Conservation (phyloP, 2,797 vertebrate species). For the Falco novaeseelandiae region DNA sequence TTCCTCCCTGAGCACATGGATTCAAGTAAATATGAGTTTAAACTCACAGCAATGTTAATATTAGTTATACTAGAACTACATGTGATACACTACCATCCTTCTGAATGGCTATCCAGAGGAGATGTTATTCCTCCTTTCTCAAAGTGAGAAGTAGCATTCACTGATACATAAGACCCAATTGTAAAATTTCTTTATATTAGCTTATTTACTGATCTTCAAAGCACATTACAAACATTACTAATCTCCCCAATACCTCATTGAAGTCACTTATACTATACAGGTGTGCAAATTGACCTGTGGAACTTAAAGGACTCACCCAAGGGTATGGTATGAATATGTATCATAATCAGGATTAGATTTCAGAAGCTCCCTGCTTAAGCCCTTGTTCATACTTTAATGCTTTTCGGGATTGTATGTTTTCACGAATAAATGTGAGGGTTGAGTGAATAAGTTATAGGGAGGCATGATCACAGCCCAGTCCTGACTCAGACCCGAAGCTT, state of each 20-base stretch:
- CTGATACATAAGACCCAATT: fast-evolving
- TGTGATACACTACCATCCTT: background rate
- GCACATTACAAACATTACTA: background rate
- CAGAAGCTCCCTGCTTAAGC: background rate
- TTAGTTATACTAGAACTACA: background rate
- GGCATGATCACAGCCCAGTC: background rate
- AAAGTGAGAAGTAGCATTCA: background rate
- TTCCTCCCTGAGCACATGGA: background rate
- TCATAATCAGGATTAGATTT: background rate
- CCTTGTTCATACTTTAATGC: background rate
- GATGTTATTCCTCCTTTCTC: background rate
- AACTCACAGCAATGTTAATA: background rate
- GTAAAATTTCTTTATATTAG: background rate
- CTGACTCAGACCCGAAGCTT: background rate
- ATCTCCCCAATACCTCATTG: background rate
- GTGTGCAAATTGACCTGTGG: background rate
- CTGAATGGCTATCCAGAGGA: background rate
- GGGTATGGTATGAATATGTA: background rate
- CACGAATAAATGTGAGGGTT: background rate
- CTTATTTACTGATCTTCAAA: background rate
- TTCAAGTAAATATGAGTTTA: background rate
- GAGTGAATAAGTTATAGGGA: slow-evolving; percentile 30
- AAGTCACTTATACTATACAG: background rate
- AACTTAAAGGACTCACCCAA: background rate
- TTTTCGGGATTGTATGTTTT: slow-evolving; percentile 13